Percentiles rank a stretch among this genome's conserved stretches.
Conservation (phyloP, 1,140 invertebrate species). For the Drosophila ironensis region DNA sequence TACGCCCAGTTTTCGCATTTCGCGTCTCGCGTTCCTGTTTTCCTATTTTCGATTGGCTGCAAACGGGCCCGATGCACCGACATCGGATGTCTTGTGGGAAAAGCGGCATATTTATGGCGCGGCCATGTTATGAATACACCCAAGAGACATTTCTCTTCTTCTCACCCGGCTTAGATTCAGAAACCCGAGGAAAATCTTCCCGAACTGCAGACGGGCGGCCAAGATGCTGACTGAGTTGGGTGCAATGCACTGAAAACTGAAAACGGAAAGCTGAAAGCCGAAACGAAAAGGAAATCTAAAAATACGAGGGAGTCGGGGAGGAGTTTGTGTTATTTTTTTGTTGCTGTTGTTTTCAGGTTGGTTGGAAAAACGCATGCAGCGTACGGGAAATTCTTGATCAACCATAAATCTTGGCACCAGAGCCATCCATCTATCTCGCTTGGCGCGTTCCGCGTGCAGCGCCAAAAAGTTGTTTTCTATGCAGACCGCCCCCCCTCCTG, state of each 20-base stretch:
- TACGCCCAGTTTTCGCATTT: constrained; percentile 61
- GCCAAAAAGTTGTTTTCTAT: constrained; percentile 73
- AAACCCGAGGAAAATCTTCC: not conserved
- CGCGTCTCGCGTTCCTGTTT: constrained; percentile 17
- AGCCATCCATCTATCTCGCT: constrained; percentile 80
- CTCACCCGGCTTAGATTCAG: constrained; percentile 44
- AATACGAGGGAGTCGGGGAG: constrained; percentile 29
- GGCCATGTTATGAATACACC: constrained; percentile 78
- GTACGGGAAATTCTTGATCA: constrained; percentile 80
- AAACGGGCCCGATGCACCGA: constrained; percentile 20
- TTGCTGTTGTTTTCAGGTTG: not conserved
- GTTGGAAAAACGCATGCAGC: constrained; percentile 48
- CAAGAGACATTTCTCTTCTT: constrained; percentile 79
- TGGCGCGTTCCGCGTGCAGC: constrained; percentile 69
- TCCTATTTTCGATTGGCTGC: constrained; percentile 57
- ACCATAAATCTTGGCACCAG: constrained; percentile 80
- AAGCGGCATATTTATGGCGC: constrained; percentile 73
- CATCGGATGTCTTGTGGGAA: constrained; percentile 66
- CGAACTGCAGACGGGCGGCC: constrained; percentile 1
- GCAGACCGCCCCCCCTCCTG: not conserved
- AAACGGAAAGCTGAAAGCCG: constrained; percentile 40
- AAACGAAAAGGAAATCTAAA: constrained; percentile 56
- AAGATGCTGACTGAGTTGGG: constrained; percentile 36
- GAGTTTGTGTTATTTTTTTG: not conserved
- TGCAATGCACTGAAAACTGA: constrained; percentile 47